A percentile compares a stretch with the other conserved stretches of the same genome.
These are phyloP conservation scores for Clarias fuscus DNA, from an alignment of 2,797 vertebrate species.

Conservation along the genomic window DNA sequence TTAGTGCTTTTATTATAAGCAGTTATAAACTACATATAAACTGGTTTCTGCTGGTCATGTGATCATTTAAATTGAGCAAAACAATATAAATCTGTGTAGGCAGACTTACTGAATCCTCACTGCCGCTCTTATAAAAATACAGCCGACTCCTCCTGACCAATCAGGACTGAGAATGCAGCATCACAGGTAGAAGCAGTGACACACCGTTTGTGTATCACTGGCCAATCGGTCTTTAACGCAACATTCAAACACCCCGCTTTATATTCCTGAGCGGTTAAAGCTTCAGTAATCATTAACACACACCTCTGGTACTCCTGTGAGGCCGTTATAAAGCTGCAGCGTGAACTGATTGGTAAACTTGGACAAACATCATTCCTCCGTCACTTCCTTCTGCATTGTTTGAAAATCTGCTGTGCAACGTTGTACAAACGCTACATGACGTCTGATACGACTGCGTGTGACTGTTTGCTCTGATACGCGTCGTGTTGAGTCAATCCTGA, in stretches of 20 bases:
- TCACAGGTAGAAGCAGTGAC: not conserved
- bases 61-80: not conserved
- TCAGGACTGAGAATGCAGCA: not conserved
- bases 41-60: not conserved
- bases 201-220: not conserved
- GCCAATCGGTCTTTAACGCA: not conserved
- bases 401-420: conserved; percentile 13
- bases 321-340: not conserved
- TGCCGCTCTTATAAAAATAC: too few relatives aligned
- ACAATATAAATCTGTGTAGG: not conserved
- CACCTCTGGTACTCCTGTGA: not conserved
- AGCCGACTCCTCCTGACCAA: not conserved
- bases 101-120: not conserved
- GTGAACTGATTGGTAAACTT: not conserved
- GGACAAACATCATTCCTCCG: not conserved
- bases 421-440: conserved; percentile 5
- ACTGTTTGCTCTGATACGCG: conserved; percentile 34
- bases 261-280: not conserved
- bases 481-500: conserved; percentile 1
- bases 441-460: too few relatives aligned
- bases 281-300: conserved; percentile 31
- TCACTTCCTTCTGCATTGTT: conserved; percentile 27
- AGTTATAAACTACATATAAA: not conserved
- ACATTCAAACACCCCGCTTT: not conserved
- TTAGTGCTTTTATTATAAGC: not conserved